Conservation (phyloP, 2,888 invertebrate genomes). For the Lithosia quadra region DNA sequence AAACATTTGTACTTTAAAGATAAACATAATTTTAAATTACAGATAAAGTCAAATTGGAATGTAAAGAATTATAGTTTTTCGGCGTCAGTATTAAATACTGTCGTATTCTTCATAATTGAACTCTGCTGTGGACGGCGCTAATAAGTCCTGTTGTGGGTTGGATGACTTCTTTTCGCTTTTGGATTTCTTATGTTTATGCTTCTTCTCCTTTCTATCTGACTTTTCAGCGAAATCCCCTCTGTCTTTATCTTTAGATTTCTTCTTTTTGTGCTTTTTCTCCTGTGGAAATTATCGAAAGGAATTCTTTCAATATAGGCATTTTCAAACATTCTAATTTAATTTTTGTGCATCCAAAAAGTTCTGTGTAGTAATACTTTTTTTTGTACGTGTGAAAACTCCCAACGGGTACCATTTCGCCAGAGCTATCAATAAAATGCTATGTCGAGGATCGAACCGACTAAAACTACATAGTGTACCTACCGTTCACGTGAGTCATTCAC, state of each 20-base stretch:
- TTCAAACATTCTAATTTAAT: neutral
- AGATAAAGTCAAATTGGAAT: conserved; percentile 30
- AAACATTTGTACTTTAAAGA: conserved; percentile 11
- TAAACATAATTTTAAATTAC: neutral
- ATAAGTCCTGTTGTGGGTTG: conserved; percentile 80
- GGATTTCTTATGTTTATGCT: conserved; percentile 85
- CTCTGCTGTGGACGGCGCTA: conserved; percentile 67
- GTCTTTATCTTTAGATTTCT: conserved; percentile 85
- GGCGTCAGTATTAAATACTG: conserved; percentile 65
- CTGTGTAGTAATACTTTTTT: no score
- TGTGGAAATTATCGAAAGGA: conserved; percentile 50
- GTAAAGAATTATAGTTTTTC: conserved; percentile 23
- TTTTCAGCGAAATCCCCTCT: conserved; percentile 83
- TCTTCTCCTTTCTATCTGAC: conserved; percentile 85
- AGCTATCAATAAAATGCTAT: no score
- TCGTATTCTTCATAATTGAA: conserved; percentile 79
- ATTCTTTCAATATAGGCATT: neutral
- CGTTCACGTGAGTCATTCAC: no score
- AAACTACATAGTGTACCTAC: no score
- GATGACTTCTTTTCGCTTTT: conserved; percentile 77
- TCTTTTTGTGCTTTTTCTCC: conserved; percentile 86
- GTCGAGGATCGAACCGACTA: no score
- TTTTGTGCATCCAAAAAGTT: neutral
- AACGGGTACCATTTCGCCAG: neutral
- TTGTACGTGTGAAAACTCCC: no score